Evolutionary conservation across 2,113 vertebrate species (phyloP).

Genomic region (Zapus hudsonius): DNA sequence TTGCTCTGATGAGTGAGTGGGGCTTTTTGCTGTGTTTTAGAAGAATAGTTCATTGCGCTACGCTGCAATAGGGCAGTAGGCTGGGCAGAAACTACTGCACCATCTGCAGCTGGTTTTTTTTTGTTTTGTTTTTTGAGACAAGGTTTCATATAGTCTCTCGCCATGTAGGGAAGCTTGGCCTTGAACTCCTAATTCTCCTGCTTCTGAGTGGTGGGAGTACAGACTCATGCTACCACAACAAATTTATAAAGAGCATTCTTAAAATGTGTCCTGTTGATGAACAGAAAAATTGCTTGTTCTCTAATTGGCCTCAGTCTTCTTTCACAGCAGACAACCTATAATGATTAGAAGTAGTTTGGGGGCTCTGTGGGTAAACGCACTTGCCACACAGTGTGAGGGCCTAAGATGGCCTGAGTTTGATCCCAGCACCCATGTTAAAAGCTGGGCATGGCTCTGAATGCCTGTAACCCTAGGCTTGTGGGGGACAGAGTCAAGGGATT

Average conservation of each 20-base stretch:
- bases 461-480: too few relatives aligned
- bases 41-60: neutral
- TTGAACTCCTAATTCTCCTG: neutral
- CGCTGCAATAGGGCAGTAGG: too few relatives aligned
- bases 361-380: too few relatives aligned
- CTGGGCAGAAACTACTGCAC: too few relatives aligned
- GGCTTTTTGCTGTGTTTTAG: neutral
- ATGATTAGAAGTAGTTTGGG: neutral
- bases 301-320: neutral
- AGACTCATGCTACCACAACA: neutral
- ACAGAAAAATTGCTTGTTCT: neutral
- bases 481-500: too few relatives aligned
- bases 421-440: too few relatives aligned
- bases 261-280: neutral
- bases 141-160: neutral
- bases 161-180: too few relatives aligned
- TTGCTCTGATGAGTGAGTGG: neutral
- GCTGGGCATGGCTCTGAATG: too few relatives aligned
- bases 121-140: neutral
- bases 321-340: neutral
- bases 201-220: neutral
- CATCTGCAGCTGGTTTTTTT: neutral
- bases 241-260: neutral
- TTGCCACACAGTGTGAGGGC: too few relatives aligned
- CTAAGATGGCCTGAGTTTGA: too few relatives aligned